These are phyloP conservation scores for Drosophila diplacantha DNA, from an alignment of 2,888 invertebrate genomes.

Conservation along the genomic window DNA sequence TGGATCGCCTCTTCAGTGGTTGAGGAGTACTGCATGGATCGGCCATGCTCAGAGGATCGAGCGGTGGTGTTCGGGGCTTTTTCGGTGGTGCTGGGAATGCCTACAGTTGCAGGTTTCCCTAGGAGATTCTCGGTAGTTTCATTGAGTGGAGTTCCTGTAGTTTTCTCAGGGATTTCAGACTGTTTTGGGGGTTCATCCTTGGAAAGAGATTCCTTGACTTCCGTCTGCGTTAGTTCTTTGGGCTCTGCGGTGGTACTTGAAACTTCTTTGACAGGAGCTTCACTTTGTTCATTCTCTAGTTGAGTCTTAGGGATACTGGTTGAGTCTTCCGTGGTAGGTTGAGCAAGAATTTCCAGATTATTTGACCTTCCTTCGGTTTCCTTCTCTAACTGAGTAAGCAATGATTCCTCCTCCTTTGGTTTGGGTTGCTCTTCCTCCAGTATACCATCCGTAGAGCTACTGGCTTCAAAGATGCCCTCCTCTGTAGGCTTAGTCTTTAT, in stretches of 20 bases:
- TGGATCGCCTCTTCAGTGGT: slow-evolving; percentile 40
- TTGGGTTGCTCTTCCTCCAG: background rate
- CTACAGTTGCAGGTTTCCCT: background rate
- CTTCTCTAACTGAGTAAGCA: background rate
- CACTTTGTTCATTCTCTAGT: background rate
- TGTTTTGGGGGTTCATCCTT: background rate
- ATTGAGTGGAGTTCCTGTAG: background rate
- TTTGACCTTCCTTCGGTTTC: background rate
- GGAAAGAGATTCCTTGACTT: background rate
- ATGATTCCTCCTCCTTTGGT: background rate
- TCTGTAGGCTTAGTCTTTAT: background rate
- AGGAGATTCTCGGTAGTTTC: background rate
- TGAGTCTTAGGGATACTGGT: too few relatives aligned
- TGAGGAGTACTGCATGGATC: slow-evolving; percentile 51
- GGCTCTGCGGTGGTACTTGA: background rate
- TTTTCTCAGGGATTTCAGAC: background rate
- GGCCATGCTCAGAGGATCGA: slow-evolving; percentile 50
- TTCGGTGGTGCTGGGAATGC: slow-evolving; percentile 7
- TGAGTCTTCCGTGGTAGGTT: background rate
- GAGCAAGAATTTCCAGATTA: background rate
- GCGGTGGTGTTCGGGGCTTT: slow-evolving; percentile 18
- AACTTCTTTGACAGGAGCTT: background rate
- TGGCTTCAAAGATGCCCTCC: background rate
- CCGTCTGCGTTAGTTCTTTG: background rate
- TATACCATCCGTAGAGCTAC: background rate